Evolutionary conservation across 2,113 vertebrate genomes (phyloP).

Genomic region (Microtus richardsoni): DNA sequence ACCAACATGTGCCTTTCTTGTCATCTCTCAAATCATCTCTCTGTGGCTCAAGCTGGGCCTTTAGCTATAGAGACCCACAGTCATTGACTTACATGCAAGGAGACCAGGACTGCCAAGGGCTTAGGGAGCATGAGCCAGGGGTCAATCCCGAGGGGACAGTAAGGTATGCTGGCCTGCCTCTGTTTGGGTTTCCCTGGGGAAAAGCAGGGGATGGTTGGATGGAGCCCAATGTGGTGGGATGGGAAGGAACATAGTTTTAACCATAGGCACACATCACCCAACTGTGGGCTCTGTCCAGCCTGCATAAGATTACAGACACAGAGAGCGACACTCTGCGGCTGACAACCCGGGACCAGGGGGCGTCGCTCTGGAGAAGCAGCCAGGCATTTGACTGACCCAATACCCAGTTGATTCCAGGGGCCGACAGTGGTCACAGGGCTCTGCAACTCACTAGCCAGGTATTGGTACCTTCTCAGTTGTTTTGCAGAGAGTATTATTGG

Average conservation of each 20-base stretch:
- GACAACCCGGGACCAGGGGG: neutral
- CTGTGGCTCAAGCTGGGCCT: neutral
- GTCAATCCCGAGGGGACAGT: neutral
- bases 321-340: neutral
- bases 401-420: neutral
- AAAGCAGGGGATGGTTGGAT: neutral
- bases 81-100: neutral
- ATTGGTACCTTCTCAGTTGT: neutral
- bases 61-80: rapidly evolving
- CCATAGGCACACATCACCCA: neutral
- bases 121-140: neutral
- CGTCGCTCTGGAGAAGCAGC: neutral
- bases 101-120: neutral
- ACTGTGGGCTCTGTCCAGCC: neutral
- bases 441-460: neutral
- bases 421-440: neutral
- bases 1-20: rapidly evolving
- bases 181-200: neutral
- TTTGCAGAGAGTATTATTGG: neutral
- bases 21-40: neutral
- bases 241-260: neutral
- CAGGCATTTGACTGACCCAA: neutral
- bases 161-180: neutral
- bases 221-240: neutral
- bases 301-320: neutral